Evolutionary conservation across 2,797 vertebrate genomes (phyloP).

Genomic region (Geotrypetes seraphini): DNA sequence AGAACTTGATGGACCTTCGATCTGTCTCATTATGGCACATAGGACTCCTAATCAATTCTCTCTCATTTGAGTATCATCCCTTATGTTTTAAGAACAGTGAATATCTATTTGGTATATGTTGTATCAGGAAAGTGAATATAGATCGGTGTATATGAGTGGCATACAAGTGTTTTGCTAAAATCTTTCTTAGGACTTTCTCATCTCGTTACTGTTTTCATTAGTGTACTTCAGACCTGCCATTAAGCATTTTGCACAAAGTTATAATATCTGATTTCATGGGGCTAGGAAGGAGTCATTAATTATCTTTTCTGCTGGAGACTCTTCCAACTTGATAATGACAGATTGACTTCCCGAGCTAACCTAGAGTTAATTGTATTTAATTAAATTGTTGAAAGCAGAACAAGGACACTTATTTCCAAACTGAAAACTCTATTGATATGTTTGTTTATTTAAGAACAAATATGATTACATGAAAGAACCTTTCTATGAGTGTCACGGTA

Average conservation of each 20-base stretch:
- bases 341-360: constrained; percentile 53
- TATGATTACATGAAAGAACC: constrained; percentile 4
- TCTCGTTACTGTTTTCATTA: constrained; percentile 25
- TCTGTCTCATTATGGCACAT: no score
- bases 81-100: no score
- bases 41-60: no score
- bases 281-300: constrained; percentile 48
- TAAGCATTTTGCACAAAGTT: constrained; percentile 32
- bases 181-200: constrained; percentile 22
- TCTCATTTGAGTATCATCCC: no score
- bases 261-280: constrained; percentile 27
- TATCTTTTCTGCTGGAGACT: constrained; percentile 43
- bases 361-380: constrained; percentile 51
- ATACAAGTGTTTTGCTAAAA: background rate
- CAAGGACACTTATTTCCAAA: constrained; percentile 34
- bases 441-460: constrained; percentile 20
- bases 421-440: constrained; percentile 33
- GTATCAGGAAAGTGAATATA: background rate
- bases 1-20: no score
- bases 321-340: constrained; percentile 47
- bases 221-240: constrained; percentile 21
- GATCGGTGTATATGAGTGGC: background rate
- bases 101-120: no score
- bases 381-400: constrained; percentile 41
- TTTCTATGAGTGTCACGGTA: no score